A percentile compares a stretch with the other conserved stretches of the same genome.
phyloP scores from a whole-genome alignment of 2,113 vertebrate genomes.

The Heterocephalus glaber region DNA sequence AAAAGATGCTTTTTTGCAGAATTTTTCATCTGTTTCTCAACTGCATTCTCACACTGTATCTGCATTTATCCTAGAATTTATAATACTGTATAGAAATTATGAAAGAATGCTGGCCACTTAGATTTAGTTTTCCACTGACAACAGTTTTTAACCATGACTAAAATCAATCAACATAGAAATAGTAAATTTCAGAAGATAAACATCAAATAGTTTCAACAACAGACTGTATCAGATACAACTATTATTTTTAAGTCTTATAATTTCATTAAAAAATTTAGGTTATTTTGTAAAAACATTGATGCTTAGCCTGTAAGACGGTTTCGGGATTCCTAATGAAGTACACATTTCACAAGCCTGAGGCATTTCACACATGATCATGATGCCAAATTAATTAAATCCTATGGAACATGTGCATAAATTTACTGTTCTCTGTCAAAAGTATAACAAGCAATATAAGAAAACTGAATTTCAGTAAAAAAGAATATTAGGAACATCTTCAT shows the following conservation, averaged over 20 bases:
- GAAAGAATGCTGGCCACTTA: background rate
- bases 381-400: constrained; percentile 40
- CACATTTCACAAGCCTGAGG: background rate
- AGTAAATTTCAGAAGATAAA: background rate
- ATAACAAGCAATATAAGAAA: constrained; percentile 1
- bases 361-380: background rate
- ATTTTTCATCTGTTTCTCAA: constrained; percentile 33
- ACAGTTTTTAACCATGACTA: constrained; percentile 41
- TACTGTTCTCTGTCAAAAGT: background rate
- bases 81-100: background rate
- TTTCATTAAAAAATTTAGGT: constrained; percentile 28
- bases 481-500: background rate
- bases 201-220: constrained; percentile 19
- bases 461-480: constrained; percentile 37
- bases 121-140: background rate
- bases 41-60: background rate
- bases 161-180: constrained; percentile 21
- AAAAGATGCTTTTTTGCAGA: background rate
- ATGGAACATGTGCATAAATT: background rate
- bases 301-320: background rate
- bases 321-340: constrained; percentile 29
- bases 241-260: constrained; percentile 10
- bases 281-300: background rate
- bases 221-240: background rate
- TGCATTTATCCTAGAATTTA: background rate